These are phyloP conservation scores for Bubo blakistoni DNA, from an alignment of 2,113 vertebrate species.

Conservation along the genomic window DNA sequence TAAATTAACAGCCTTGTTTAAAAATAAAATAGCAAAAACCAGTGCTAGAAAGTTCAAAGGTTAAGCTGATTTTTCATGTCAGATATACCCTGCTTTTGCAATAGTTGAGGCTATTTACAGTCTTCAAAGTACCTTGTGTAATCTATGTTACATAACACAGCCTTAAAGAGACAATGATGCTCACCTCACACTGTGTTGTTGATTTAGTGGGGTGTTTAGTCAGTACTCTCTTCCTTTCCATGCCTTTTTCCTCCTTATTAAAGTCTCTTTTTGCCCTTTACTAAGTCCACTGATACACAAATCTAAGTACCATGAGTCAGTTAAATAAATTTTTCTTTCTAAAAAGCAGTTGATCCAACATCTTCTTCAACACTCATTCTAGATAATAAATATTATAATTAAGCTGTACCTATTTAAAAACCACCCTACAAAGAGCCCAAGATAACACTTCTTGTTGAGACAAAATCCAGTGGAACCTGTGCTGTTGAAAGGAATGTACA, in stretches of 20 bases:
- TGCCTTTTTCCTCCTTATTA: not conserved
- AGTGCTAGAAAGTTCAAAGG: not conserved
- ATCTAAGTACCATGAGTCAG: not conserved
- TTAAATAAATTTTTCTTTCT: not conserved
- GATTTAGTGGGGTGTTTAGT: not conserved
- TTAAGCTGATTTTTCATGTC: not conserved
- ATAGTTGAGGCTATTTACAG: not conserved
- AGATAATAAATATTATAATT: not conserved
- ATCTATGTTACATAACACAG: not conserved
- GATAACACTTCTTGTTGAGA: not conserved
- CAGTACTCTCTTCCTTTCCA: not conserved
- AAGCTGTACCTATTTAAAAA: not conserved
- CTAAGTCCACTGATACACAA: not conserved
- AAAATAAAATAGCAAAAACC: not conserved
- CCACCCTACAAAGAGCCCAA: not conserved
- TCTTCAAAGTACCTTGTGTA: not conserved
- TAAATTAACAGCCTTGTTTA: not conserved
- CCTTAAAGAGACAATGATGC: not conserved
- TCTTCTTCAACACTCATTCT: not conserved
- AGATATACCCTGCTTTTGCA: not conserved
- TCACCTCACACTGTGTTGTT: not conserved
- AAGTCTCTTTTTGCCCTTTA: not conserved
- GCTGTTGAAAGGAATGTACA: not conserved
- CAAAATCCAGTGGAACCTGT: not conserved
- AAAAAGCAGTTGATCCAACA: not conserved